Base-by-base conservation (phyloP, 2,113 vertebrate species). In the Onychostruthus taczanowskii region DNA sequence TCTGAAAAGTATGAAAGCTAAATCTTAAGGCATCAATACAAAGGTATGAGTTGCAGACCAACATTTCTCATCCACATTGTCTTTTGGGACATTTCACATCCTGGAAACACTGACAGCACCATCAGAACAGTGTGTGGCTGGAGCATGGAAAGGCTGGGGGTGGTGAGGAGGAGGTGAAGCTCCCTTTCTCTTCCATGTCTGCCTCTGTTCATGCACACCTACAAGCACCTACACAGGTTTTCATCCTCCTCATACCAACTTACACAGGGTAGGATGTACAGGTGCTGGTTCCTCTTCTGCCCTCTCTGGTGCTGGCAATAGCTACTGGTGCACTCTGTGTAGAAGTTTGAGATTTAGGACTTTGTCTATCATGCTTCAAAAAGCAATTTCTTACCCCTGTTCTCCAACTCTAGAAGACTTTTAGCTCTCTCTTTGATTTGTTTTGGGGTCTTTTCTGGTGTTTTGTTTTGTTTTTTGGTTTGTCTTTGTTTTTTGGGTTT, bases 321-420 rank as follows among this genome's bases (percentile, higher is more conserved):
- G 1, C 1, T 43, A 16, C 53, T 55, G 23, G 13, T 46, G 12
- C 10, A 12, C 5, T 2, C 23, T n/a, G 3, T 21, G 13, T 15
- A n/a, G n/a, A 35, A 73, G 11, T 30, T 33, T 79, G 46, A 46
- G 1, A 0, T 64, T 59, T 53, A 46, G 26, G 43, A 22, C 58
- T 78, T 85, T 21, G 47, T n/a, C 18, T 61, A 22, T 56, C 14
- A 3, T 46, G 19, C 35, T 63, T 79, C 53, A 33, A 30, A 78
- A 85, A 62, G 41, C 39, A 17, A 8, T 78, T 82, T 83, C 39
- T 76, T 39, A 55, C 1, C 4, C 16, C 9, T 16, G 3, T 55
- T 31, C 41, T 69, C 86, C 11, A 7, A 22, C 13, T 56, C 13
- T 15, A 22, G 24, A 43, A 49, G n/a, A 35, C 14, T 80, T 86